Base-by-base conservation (phyloP, 2,113 vertebrate species). In the Sterna hirundo region DNA sequence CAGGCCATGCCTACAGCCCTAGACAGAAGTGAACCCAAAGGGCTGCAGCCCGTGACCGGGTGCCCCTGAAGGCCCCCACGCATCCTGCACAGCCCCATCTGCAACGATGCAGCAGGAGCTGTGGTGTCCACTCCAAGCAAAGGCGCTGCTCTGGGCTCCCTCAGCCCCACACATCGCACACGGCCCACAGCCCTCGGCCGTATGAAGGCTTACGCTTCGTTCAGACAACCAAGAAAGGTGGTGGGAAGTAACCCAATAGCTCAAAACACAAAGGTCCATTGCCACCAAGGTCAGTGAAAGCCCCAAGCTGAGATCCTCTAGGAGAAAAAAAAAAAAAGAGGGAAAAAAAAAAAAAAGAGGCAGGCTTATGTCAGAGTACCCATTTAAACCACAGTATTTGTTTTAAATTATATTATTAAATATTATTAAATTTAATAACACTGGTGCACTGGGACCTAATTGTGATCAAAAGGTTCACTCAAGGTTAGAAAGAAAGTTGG, bases 401-500 rank as follows among this genome's bases (percentile, higher is more conserved):
- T 44, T 89, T 93, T 69, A 64, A 81, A 86, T 70, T 77, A 40
- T 46, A 0, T 77, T 78, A 79, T 83, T 93, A 64, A 88, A 54
- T 86, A 87, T 57, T 52, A 89, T 95, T 83, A 90, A 22, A 51
- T 92, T 88, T 83, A 92, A 92, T 86, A 88, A 90, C 71, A 66
- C 38, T 36, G 27, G 11, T 72, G 58, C 0, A 1, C 47, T 15
- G 16, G 51, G 44, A 87, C 23, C 29, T 95, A 96, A 93, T 49
- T 95, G 57, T 72, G 81, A 96, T 96, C 74, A 90, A 95, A 93
- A 72, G 14, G 49, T 82, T 96, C 46, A 49, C 8, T 7, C 66
- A 83, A 93, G 84, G 84, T 85, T 84, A 94, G 55, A 82, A 89
- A 91, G 60, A 79, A 96, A 96, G 94, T 88, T 85, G 47, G 71